Evolutionary conservation across 2,888 invertebrate species (phyloP), one percentile per base, ranked within the genome.

Genomic region (Ligdia adustata): DNA sequence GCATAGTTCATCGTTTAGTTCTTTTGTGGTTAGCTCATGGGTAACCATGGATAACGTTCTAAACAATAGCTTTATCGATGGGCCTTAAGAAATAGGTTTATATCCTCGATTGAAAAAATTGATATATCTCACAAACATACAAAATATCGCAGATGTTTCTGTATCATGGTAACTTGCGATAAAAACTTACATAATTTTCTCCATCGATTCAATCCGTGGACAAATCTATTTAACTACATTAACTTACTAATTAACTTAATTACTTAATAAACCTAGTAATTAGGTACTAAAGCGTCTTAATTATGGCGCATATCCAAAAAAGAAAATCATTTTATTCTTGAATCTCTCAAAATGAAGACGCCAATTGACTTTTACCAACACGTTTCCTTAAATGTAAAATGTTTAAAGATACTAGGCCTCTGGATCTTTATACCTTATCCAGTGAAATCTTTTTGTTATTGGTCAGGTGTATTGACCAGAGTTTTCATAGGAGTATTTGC

Each of bases 401-500:
- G 68, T 6, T 52, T 82, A n/a, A 72, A 78, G 50, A 49, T 62
- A 3, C 62, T 60, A 13, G 64, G 72, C 4, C 31, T 81, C 33
- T 81, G 79, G 78, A 69, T 78, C 39, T 75, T 57, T 15, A 75
- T 76, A 60, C 69, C 75, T 0, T 52, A 76, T 54, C 20, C 67
- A 4, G 38, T 42, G 18, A 69, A 60, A 29, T 66, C 67, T 18
- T 20, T 62, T 12, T 55, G 52, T 46, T 81, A 70, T 54, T 78
- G 78, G 74, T 4, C 66, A 1, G 39, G 37, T 20, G 22, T 75
- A 9, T 9, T 74, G 0, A 53, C 27, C 13, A 64, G 58, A 42
- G 42, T 72, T 4, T 9, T 74, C 35, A 20, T 72, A 9, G 70
- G 62, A 1, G 11, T 66, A 4, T 33, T 65, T 0, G 49, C 65